Evolutionary conservation across 2,113 vertebrate species (phyloP).

Genomic region (Elanus axillaris): DNA sequence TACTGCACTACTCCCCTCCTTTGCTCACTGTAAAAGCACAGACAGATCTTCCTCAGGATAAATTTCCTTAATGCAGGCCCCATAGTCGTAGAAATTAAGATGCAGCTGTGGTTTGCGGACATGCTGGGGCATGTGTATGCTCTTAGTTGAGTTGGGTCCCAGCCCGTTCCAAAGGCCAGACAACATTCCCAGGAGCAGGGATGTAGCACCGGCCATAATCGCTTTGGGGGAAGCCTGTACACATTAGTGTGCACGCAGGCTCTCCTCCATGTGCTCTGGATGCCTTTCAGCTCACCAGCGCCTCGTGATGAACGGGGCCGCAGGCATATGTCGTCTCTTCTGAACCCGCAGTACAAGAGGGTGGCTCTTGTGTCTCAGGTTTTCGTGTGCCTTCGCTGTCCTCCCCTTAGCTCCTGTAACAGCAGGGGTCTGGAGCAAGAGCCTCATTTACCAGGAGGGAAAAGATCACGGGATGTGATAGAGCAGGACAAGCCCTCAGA

Average conservation of each 20-base stretch:
- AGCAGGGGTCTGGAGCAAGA: background rate
- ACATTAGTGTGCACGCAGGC: fast-evolving
- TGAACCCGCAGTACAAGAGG: background rate
- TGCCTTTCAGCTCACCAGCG: background rate
- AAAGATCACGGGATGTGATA: background rate
- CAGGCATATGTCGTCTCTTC: background rate
- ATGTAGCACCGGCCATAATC: too few relatives aligned
- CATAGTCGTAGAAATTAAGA: background rate
- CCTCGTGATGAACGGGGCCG: fast-evolving
- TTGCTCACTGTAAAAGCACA: background rate
- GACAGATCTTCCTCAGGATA: background rate
- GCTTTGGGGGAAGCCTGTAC: background rate
- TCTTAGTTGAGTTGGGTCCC: background rate
- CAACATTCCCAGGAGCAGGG: background rate
- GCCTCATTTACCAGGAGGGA: background rate
- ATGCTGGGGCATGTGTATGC: fast-evolving
- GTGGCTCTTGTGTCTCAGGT: background rate
- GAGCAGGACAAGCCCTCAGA: background rate
- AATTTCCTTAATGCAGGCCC: background rate
- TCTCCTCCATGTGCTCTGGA: background rate
- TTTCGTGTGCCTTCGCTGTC: background rate
- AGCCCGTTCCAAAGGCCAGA: background rate
- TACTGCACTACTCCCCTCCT: background rate
- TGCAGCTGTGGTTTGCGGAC: background rate
- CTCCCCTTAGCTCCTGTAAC: background rate